These are phyloP conservation scores for Turritopsis dohrnii DNA, from an alignment of 30 jellyfish, hydroid and myxozoan genomes.

Conservation along the genomic window DNA sequence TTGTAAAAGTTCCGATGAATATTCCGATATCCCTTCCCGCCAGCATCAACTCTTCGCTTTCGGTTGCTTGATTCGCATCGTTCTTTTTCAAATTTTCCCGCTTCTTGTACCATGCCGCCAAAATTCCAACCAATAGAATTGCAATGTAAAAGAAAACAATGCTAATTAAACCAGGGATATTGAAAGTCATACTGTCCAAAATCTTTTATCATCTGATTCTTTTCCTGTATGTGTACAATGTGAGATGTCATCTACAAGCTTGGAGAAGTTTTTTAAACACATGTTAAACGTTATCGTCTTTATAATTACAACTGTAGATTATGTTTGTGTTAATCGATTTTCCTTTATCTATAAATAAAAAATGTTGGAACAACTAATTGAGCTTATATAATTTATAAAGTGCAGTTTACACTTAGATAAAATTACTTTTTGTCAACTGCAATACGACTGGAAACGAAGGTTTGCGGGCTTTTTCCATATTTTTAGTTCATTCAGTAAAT, in stretches of 20 bases:
- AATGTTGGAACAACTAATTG: too few species aligned
- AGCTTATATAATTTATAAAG: neutral
- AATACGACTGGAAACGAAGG: too few species aligned
- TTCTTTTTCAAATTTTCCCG: neutral
- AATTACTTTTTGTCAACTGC: neutral
- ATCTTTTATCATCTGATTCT: too few species aligned
- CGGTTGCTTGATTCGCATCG: conserved; percentile 28
- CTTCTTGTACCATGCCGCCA: conserved; percentile 74
- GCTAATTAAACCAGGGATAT: conserved; percentile 66
- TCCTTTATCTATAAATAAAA: neutral
- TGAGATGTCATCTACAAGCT: too few species aligned
- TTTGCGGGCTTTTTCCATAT: too few species aligned
- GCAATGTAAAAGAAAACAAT: conserved; percentile 50
- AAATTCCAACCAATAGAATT: conserved; percentile 59
- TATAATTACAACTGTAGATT: too few species aligned
- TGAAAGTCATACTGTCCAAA: conserved; percentile 1
- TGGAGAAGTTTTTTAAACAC: too few species aligned
- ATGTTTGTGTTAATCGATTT: neutral
- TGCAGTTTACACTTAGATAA: neutral
- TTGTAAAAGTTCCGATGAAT: conserved; percentile 87
- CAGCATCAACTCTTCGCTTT: conserved; percentile 82
- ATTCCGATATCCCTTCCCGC: conserved; percentile 90
- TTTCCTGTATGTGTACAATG: too few species aligned
- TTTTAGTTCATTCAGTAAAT: too few species aligned
- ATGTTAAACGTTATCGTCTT: too few species aligned